Evolutionary conservation across 2,797 vertebrate genomes (phyloP).

Genomic region (Ibycter americanus): DNA sequence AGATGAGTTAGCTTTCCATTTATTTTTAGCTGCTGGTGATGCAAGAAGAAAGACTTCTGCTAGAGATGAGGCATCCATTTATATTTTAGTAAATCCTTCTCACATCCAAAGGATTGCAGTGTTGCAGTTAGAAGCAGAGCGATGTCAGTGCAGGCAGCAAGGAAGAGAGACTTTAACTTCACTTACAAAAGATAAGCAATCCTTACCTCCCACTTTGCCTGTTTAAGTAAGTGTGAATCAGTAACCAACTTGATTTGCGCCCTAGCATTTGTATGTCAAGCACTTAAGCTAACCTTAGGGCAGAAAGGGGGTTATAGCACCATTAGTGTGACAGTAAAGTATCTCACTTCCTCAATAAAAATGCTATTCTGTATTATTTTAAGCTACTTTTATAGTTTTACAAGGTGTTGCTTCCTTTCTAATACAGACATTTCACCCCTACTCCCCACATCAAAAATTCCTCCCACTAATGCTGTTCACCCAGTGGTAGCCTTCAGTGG

Average conservation of each 20-base stretch:
- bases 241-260: constrained; percentile 40
- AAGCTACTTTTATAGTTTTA: constrained; percentile 60
- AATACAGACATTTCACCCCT: constrained; percentile 1
- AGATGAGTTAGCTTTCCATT: background rate
- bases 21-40: background rate
- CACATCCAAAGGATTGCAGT: background rate
- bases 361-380: constrained; percentile 29
- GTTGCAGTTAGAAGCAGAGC: background rate
- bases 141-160: background rate
- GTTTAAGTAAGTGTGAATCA: constrained; percentile 56
- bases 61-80: background rate
- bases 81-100: background rate
- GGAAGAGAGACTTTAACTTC: background rate
- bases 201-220: constrained; percentile 35
- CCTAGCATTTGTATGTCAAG: constrained; percentile 16
- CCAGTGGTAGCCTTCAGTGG: background rate
- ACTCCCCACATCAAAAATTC: constrained; percentile 19
- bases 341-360: constrained; percentile 58
- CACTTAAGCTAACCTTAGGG: background rate
- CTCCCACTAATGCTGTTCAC: background rate
- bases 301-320: constrained; percentile 15
- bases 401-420: constrained; percentile 53
- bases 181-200: background rate
- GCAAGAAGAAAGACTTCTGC: background rate
- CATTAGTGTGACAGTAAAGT: constrained; percentile 45